Evolutionary conservation across 2,888 invertebrate species (phyloP), one percentile per base, ranked within the genome.

Genomic region (Lypha dubia): DNA sequence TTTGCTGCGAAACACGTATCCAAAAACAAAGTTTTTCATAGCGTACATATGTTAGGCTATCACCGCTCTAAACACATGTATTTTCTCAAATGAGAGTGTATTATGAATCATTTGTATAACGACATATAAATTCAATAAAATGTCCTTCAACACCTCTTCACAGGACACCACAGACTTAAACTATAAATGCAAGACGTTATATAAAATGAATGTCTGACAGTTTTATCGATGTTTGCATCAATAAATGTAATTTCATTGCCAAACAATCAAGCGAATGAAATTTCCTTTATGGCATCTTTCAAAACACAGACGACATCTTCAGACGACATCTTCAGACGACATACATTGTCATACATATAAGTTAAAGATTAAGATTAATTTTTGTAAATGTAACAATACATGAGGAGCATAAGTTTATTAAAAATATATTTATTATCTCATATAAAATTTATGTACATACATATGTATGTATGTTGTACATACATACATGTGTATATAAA

Each of bases 201-300:
- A 68, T 24, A 15, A 67, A 77, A 32, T 53, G 28, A 63, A 75
- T 68, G 80, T 67, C 63, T 87, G 87, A 87, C 87, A 87, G 84
- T 87, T 87, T 87, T 87, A 87, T 87, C 70, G 87, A 79, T 87
- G 87, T 87, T 87, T 87, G 87, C 83, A 87, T 84, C 86, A 87
- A 87, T 86, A 87, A 87, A 87, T 53, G 86, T 76, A 82, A 86
- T 86, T 79, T 83, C 85, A 74, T 86, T 83, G 73, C 85, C 60
- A 79, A 85, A 84, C 85, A 86, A 80, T 84, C 53, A 51, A 74
- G 70, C 35, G 58, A 74, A 63, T 58, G 65, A 77, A 58, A 63
- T 84, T 84, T 74, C 56, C 49, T 70, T 68, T 68, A 60, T 46
- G 20, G 38, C 22, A 56, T 49, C 44, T 49, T 44, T 0, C 20